Base-by-base conservation (phyloP, 2,888 invertebrate genomes). In the Sesia apiformis region DNA sequence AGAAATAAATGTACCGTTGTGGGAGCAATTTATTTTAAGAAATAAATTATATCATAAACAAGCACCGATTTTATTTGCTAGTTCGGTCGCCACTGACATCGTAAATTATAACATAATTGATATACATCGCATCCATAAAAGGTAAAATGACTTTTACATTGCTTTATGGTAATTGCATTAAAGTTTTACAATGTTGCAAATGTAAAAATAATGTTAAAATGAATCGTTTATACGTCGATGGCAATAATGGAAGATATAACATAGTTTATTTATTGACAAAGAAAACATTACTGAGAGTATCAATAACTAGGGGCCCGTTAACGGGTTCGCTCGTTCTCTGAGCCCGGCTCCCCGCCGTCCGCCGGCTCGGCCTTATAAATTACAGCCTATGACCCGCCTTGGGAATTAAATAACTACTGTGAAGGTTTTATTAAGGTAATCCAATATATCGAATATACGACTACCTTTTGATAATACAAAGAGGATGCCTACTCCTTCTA, bases 41-140 rank as follows among this genome's bases (percentile, higher is more conserved):
- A 41, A 41, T 5, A 41, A 46, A 46, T 5, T 8, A 23, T 46
- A n/a, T 46, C 46, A 23, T 46, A 46, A 46, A 46, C 23, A 46
- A 46, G 23, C 8, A 8, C 46, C 46, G 46, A 46, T 46, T 46
- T 46, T 46, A 46, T 46, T 46, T 46, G 46, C 46, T 46, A 46
- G 46, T 52, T 41, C 49, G 38, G 39, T n/a, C 23, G 42, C n/a
- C 46, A 53, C 40, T 50, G 58, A 55, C 52, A 59, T 62, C 63
- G 57, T 66, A 64, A 65, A 65, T 65, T 54, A 56, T 54, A 54
- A 58, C 57, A 58, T 61, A 60, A 52, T 60, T 57, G 59, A 55
- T 58, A 62, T 51, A 53, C 54, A 59, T 55, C 55, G 51, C 53
- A 49, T 58, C 56, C 56, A 60, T 64, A 63, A 66, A 61, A 60